phyloP scores from a whole-genome alignment of 2,797 vertebrate species.

The Anguilla anguilla region DNA sequence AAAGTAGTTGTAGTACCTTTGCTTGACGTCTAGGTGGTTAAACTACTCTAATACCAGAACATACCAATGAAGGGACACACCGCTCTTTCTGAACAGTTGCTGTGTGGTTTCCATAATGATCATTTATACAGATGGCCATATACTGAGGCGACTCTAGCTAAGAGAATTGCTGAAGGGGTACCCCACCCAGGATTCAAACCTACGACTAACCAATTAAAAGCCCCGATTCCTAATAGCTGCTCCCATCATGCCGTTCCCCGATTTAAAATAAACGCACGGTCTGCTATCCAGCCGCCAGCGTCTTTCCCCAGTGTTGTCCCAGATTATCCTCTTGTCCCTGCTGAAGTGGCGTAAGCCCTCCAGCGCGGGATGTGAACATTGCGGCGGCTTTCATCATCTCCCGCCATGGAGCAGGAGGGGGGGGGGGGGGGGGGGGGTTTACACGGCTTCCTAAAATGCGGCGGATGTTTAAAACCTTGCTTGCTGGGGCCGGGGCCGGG shows the following conservation, averaged over 20 bases:
- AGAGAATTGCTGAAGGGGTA: not conserved
- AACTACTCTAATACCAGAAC: not conserved
- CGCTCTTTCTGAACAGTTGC: not conserved
- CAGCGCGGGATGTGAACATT: constrained; percentile 13
- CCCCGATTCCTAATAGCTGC: not conserved
- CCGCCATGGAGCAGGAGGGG: not conserved
- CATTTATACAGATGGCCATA: not conserved
- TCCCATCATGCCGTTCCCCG: not conserved
- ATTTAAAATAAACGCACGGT: not conserved
- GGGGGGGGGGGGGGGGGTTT: not conserved
- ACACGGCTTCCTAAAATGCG: not conserved
- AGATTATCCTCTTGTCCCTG: constrained; percentile 5
- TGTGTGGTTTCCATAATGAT: not conserved
- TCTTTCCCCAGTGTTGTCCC: not conserved
- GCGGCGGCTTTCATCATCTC: constrained; percentile 19
- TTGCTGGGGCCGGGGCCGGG: not conserved
- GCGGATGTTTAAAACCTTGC: not conserved
- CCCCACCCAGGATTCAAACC: not conserved
- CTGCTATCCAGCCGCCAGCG: not conserved
- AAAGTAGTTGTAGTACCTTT: not conserved
- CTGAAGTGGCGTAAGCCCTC: constrained; percentile 10
- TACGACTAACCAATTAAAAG: not conserved
- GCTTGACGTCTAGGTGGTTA: not conserved
- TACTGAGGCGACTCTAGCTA: not conserved
- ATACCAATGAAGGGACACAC: not conserved